Evolutionary conservation across 1,140 invertebrate species (phyloP), one percentile per base, ranked within the genome.

Genomic region (Drosophila albomicans): DNA sequence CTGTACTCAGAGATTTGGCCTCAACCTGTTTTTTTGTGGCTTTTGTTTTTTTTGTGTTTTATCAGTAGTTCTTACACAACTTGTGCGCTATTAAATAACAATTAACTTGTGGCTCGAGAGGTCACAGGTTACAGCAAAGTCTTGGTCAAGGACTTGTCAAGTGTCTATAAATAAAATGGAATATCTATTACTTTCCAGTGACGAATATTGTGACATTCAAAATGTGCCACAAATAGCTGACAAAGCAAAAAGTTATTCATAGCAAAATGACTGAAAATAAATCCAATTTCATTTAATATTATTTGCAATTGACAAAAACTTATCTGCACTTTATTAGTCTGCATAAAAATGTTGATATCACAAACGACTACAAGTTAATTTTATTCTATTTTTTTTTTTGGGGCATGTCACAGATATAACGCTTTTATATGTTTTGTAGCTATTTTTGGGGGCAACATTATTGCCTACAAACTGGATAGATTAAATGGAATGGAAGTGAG

Each of bases 21-120:
- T 16, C 30, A 35, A 56, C 16, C 16, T 10, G 5, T 41, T 11
- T n/a, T 11, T 43, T 30, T 11, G 35, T 41, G 8, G 8, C 38
- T 10, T 11, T n/a, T 11, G 30, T n/a, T 3, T 45, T 30, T 16
- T 13, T n/a, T 11, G 16, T n/a, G 2, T 45, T 32, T 16, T 13
- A n/a, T 54, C 16, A 45, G 35, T 63, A 35, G 10, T 15, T 30
- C 45, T n/a, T 32, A 41, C 6, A 13, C 16, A 41, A 48, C 73
- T 65, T 64, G 70, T 63, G 51, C 57, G 28, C 61, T 72, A 85
- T 85, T 85, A 81, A 86, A 81, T 46, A 48, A 41, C 79, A 79
- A 86, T 87, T 81, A 86, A 86, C 78, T 70, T 62, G 77, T 85
- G 66, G 16, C 54, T 8, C 10, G 15, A 28, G 28, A 52, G 51